A percentile compares a stretch with the other conserved stretches of the same genome.
Evolutionary conservation across 2,113 vertebrate genomes (phyloP).

Genomic region (Cricetomys ansorgei): DNA sequence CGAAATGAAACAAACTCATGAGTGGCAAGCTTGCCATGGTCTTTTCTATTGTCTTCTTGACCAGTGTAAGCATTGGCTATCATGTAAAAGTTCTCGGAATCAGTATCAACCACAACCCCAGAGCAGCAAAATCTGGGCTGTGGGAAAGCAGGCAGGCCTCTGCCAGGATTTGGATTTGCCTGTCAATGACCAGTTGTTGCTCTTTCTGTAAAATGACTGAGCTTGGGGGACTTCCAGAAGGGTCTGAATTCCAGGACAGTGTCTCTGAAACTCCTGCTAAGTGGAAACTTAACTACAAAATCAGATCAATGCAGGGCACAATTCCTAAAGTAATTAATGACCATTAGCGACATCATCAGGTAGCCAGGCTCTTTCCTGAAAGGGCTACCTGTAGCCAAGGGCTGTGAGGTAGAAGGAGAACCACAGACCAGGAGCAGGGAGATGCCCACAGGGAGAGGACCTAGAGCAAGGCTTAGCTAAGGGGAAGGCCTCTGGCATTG

Average conservation of each 20-base stretch:
- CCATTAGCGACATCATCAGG: accelerated
- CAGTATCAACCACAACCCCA: background rate
- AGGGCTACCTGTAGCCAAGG: background rate
- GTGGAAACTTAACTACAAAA: background rate
- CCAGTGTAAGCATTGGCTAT: background rate
- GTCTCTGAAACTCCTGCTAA: background rate
- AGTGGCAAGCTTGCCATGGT: accelerated
- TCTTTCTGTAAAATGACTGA: background rate
- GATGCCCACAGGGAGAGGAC: background rate
- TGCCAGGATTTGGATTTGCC: too few relatives aligned
- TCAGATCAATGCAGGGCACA: background rate
- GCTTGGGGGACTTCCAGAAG: background rate
- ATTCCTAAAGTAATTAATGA: background rate
- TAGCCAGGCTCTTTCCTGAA: too few relatives aligned
- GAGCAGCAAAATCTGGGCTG: background rate
- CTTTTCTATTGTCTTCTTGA: background rate
- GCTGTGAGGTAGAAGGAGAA: too few relatives aligned
- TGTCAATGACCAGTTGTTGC: background rate
- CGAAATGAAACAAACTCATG: accelerated
- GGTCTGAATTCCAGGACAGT: background rate
- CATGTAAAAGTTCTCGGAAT: background rate
- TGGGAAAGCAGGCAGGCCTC: too few relatives aligned
- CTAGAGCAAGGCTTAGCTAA: accelerated
- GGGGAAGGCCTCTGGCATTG: background rate
- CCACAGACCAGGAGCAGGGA: background rate